Evolutionary conservation across 2,888 invertebrate genomes (phyloP), one percentile per base, ranked within the genome.

Genomic region (Pristionchus mayeri): DNA sequence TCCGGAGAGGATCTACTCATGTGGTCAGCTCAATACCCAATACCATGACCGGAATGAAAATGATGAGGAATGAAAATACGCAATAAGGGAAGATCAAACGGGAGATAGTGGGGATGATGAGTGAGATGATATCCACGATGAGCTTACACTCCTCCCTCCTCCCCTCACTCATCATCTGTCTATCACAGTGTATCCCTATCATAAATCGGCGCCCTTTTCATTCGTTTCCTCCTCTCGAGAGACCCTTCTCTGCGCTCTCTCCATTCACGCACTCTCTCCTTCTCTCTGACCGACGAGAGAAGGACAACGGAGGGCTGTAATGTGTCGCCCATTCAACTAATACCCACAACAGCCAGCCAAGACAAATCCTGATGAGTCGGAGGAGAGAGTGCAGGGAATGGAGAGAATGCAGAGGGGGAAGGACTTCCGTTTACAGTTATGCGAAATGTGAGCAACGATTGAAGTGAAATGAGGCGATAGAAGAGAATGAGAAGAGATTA

Each of bases 1-100:
- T 83, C 84, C 16, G 90, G 91, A 24, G 86, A 85, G 11, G 90
- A 92, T 78, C 86, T 92, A 27, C 85, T 90, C 21, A 57, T 86
- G 44, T 92, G 92, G 92, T 91, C 60, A 37, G n/a, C n/a, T n/a
- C n/a, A n/a, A n/a, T n/a, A n/a, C n/a, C n/a, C n/a, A n/a, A n/a
- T n/a, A n/a, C n/a, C n/a, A n/a, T n/a, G n/a, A n/a, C n/a, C n/a
- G n/a, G n/a, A n/a, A n/a, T n/a, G n/a, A n/a, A n/a, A n/a, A n/a
- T n/a, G n/a, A n/a, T n/a, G n/a, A n/a, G n/a, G n/a, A n/a, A n/a
- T n/a, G n/a, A n/a, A n/a, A n/a, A n/a, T n/a, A n/a, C n/a, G n/a
- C n/a, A n/a, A n/a, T n/a, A n/a, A n/a, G n/a, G n/a, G n/a, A n/a
- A n/a, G n/a, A n/a, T n/a, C n/a, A n/a, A n/a, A 52, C n/a, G 52